Conservation (phyloP, 2,113 vertebrate species). For the Nannobrachium achirus region DNA sequence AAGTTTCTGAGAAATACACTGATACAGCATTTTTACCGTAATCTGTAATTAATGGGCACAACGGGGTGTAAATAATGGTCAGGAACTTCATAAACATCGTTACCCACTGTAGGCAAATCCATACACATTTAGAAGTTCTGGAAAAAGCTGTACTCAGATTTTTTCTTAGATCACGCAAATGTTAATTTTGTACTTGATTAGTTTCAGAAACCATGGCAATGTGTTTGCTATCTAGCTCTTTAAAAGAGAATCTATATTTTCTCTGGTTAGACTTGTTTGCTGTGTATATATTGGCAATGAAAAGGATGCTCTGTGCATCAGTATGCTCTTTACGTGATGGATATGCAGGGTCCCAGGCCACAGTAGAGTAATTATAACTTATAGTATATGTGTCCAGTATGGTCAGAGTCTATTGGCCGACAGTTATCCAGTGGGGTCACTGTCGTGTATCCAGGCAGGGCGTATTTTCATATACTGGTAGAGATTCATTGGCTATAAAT, state of each 20-base stretch:
- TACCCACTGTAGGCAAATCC: neutral
- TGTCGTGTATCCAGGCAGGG: slow-evolving; percentile 48
- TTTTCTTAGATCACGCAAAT: neutral
- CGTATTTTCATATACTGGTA: slow-evolving; percentile 48
- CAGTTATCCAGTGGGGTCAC: slow-evolving; percentile 19
- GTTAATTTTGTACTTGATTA: too few relatives aligned
- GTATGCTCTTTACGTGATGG: too few relatives aligned
- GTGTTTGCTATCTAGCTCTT: neutral
- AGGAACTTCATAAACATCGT: neutral
- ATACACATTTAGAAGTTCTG: neutral
- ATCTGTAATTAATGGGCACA: too few relatives aligned
- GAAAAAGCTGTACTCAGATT: neutral
- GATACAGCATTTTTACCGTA: neutral
- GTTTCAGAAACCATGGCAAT: neutral
- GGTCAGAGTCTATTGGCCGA: slow-evolving; percentile 24
- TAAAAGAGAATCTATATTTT: slow-evolving; percentile 19
- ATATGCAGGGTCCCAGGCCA: too few relatives aligned
- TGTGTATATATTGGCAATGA: slow-evolving; percentile 5
- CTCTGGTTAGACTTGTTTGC: slow-evolving; percentile 24
- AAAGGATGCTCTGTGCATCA: slow-evolving; percentile 21
- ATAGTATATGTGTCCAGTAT: neutral
- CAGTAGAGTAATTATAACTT: slow-evolving; percentile 32
- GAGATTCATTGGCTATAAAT: slow-evolving; percentile 62
- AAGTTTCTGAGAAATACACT: neutral
- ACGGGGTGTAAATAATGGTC: neutral